Evolutionary conservation across 2,797 vertebrate species (phyloP), one percentile per base, ranked within the genome.

Genomic region (Margarornis squamiger): DNA sequence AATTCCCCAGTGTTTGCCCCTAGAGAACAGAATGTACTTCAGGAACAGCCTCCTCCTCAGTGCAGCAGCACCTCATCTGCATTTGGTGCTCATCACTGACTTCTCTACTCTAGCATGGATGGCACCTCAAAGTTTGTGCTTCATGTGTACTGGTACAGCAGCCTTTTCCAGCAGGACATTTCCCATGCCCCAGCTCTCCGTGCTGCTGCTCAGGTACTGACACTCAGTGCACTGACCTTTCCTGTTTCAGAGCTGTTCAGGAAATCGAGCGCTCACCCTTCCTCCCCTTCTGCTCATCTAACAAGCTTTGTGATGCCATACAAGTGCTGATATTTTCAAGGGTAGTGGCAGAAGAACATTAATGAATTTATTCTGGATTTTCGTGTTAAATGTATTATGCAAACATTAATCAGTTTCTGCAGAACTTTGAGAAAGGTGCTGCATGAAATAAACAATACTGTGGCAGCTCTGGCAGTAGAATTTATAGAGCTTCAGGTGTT

Each of bases 311-410:
- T 14, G 63, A 94, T 80, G 90, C 84, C 79, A 92, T 83, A 79
- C 80, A 83, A 43, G 61, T 13, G 12, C 91, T 93, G 93, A 23
- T 92, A 88, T 89, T 93, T 94, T 92, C 94, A 90, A 89, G 68
- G 91, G 79, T 46, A 88, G 92, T 5, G 72, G 86, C 84, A 96
- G 91, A 48, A 83, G 90, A 86, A 92, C 93, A 85, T 92, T 93
- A 95, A 96, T 94, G 93, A 93, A 97, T 97, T 92, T 97, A 91
- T 96, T 92, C 93, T 80, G 80, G 77, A 88, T 95, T 96, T 95
- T 93, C 14, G 8, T 88, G 90, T 95, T 96, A 97, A 95, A 96
- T 93, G 95, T 91, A 95, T 96, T 96, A 96, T 95, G 95, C 95
- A 95, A 96, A 96, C 92, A 89, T 96, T 96, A 93, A 97, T 97